Conservation (phyloP, 2,113 vertebrate species). For the Dicentrarchus labrax region DNA sequence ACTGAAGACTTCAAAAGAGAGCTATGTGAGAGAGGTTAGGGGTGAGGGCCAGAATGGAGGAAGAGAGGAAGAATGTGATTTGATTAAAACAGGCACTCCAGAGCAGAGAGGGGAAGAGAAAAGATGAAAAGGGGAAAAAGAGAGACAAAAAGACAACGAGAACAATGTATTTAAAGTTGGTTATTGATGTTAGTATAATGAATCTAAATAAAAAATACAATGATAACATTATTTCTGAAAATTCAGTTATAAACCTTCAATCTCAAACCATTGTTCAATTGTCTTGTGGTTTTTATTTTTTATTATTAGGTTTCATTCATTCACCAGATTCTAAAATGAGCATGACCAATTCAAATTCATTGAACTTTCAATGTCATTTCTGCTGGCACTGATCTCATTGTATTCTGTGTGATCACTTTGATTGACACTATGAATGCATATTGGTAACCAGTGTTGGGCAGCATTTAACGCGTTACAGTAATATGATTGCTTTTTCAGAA, state of each 20-base stretch:
- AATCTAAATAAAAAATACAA: neutral
- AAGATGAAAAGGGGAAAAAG: neutral
- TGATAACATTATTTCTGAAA: neutral
- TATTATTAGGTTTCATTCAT: neutral
- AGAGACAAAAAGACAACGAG: neutral
- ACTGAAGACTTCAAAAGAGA: constrained; percentile 57
- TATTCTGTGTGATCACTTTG: neutral
- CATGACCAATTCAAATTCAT: neutral
- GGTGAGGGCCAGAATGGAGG: constrained; percentile 30
- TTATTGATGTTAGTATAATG: neutral
- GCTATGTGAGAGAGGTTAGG: constrained; percentile 57
- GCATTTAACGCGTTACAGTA: neutral
- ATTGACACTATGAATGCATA: neutral
- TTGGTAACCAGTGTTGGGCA: neutral
- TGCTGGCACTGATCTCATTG: neutral
- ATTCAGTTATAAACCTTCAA: neutral
- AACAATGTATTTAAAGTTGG: neutral
- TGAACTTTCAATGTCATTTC: neutral
- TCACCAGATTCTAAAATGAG: neutral
- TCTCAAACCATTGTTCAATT: neutral
- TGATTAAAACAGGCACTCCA: constrained; percentile 43
- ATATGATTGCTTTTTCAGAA: neutral
- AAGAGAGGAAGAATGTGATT: constrained; percentile 38
- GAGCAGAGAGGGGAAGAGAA: constrained; percentile 4
- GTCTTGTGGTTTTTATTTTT: neutral